Percentiles rank a stretch among this genome's conserved stretches.
Evolutionary conservation across 2,888 invertebrate species (phyloP).

Genomic region (Gastrophysa polygoni): DNA sequence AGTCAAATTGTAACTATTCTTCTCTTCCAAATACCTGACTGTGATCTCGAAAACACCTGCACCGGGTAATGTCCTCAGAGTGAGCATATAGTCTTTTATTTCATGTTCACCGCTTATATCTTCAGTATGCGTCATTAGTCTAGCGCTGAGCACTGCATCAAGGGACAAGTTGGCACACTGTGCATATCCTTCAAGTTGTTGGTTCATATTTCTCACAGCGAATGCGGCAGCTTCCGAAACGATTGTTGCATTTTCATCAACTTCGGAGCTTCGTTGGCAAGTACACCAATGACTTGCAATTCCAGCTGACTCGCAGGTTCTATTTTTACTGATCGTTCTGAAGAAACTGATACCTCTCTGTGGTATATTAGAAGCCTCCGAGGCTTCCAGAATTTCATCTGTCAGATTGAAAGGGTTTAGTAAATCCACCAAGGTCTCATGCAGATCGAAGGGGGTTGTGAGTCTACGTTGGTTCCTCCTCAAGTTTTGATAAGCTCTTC

Average conservation of each 20-base stretch:
- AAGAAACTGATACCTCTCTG: slow-evolving; percentile 68
- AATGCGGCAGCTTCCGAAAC: slow-evolving; percentile 67
- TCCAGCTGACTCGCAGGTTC: slow-evolving; percentile 78
- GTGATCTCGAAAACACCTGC: slow-evolving; percentile 81
- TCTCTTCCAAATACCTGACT: slow-evolving; percentile 59
- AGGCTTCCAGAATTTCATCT: slow-evolving; percentile 40
- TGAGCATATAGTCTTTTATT: slow-evolving; percentile 67
- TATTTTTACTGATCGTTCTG: slow-evolving; percentile 68
- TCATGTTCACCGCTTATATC: slow-evolving; percentile 47
- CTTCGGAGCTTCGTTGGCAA: slow-evolving; percentile 71
- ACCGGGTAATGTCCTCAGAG: slow-evolving; percentile 70
- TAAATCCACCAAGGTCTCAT: slow-evolving; percentile 78
- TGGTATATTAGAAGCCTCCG: slow-evolving; percentile 30
- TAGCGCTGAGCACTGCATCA: slow-evolving; percentile 68
- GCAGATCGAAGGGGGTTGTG: slow-evolving; percentile 85
- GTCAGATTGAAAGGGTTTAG: slow-evolving; percentile 56
- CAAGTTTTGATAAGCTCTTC: slow-evolving; percentile 68
- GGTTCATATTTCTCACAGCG: slow-evolving; percentile 71
- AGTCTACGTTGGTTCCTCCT: slow-evolving; percentile 70
- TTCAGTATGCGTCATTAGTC: slow-evolving; percentile 63
- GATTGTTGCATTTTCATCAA: slow-evolving; percentile 61
- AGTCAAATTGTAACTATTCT: slow-evolving; percentile 60
- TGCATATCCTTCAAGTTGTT: slow-evolving; percentile 63
- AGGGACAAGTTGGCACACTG: slow-evolving; percentile 72
- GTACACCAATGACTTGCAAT: slow-evolving; percentile 90